A percentile compares a stretch with the other conserved stretches of the same genome.
Conservation (phyloP, 2,888 invertebrate genomes). For the Eupithecia pulchellata region DNA sequence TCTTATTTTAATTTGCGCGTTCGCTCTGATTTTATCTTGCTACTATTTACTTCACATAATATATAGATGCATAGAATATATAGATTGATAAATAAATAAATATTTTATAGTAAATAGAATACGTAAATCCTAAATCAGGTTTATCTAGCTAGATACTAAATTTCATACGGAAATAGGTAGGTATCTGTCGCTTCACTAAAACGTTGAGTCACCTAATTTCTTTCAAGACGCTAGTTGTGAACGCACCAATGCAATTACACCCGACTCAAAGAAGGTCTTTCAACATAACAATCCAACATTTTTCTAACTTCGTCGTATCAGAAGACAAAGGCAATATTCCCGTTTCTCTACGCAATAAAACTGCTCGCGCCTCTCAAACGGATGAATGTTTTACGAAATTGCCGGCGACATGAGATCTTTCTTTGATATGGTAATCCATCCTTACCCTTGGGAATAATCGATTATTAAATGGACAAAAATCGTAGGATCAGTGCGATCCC, state of each 20-base stretch:
- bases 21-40: too few relatives aligned
- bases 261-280: constrained; percentile 21
- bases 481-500: constrained; percentile 65
- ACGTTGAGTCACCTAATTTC: neutral
- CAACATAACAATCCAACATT: constrained; percentile 30
- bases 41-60: too few relatives aligned
- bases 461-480: constrained; percentile 81
- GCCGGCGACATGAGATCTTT: constrained; percentile 74
- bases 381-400: constrained; percentile 75
- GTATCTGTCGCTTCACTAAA: neutral
- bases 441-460: constrained; percentile 74
- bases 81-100: too few relatives aligned
- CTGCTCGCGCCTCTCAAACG: constrained; percentile 58
- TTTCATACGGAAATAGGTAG: too few relatives aligned
- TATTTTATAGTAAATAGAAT: too few relatives aligned
- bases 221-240: neutral
- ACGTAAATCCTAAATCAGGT: too few relatives aligned
- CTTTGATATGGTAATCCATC: constrained; percentile 82
- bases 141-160: too few relatives aligned
- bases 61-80: too few relatives aligned
- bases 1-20: too few relatives aligned
- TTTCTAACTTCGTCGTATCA: constrained; percentile 47
- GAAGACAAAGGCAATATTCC: constrained; percentile 53
- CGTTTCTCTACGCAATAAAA: constrained; percentile 59
- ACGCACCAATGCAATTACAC: constrained; percentile 23